phyloP scores from a whole-genome alignment of 2,797 vertebrate genomes.

The Tiaroga cobitis region DNA sequence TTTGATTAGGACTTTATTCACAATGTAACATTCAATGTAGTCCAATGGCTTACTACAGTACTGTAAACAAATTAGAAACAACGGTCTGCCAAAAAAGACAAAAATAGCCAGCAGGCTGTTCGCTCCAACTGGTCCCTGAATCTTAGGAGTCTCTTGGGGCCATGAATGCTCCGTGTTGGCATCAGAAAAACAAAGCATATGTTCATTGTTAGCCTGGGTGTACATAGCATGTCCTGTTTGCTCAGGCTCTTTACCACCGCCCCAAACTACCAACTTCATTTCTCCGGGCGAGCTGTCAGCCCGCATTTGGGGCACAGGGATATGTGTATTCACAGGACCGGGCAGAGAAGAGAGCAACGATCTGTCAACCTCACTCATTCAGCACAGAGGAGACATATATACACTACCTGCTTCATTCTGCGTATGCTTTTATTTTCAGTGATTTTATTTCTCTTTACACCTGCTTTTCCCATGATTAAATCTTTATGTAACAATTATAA shows the following conservation, averaged over 20 bases:
- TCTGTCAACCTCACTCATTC: slow-evolving; percentile 92
- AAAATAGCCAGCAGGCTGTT: slow-evolving; percentile 75
- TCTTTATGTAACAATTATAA: slow-evolving; percentile 37
- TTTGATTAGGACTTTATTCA: slow-evolving; percentile 2
- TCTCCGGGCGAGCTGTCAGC: slow-evolving; percentile 99
- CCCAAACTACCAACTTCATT: slow-evolving; percentile 95
- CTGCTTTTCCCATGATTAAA: slow-evolving; percentile 24
- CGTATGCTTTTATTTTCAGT: slow-evolving; percentile 59
- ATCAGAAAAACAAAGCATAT: slow-evolving; percentile 94
- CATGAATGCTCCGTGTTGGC: slow-evolving; percentile 85
- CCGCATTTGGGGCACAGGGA: slow-evolving; percentile 92
- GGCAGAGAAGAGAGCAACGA: slow-evolving; percentile 85
- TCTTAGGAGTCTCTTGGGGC: slow-evolving; percentile 83
- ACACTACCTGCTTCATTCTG: slow-evolving; percentile 66
- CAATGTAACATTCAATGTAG: slow-evolving; percentile 19
- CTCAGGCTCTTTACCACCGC: slow-evolving; percentile 92
- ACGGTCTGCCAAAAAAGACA: slow-evolving; percentile 64
- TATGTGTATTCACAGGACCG: slow-evolving; percentile 89
- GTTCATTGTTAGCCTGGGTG: slow-evolving; percentile 97
- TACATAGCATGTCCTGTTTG: slow-evolving; percentile 97
- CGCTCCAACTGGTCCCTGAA: slow-evolving; percentile 80
- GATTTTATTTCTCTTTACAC: slow-evolving; percentile 44
- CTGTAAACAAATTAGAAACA: slow-evolving; percentile 74
- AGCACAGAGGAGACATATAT: slow-evolving; percentile 78
- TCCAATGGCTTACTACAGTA: slow-evolving; percentile 69